Evolutionary conservation across 2,113 vertebrate genomes (phyloP).

Genomic region (Odocoileus virginianus): DNA sequence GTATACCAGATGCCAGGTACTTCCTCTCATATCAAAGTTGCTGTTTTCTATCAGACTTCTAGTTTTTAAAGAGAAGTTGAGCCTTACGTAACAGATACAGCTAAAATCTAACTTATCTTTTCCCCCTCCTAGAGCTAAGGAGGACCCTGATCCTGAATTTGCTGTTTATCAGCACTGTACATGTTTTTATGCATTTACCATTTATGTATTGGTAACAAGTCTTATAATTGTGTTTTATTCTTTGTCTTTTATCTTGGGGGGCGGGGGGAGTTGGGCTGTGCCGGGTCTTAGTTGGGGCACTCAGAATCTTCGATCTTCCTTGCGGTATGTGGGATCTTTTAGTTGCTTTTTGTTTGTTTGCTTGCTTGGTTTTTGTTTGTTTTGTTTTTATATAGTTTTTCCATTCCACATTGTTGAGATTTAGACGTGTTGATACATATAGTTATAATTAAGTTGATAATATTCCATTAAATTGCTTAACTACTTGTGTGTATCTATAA

Average conservation of each 20-base stretch:
- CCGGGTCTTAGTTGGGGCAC: neutral
- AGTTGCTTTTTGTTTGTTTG: neutral
- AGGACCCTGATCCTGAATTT: neutral
- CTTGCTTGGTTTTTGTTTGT: neutral
- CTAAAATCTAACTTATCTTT: neutral
- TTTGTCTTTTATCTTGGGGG: neutral
- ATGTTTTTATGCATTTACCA: neutral
- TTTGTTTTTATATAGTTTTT: conserved; percentile 17
- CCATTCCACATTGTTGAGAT: neutral
- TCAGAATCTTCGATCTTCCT: neutral
- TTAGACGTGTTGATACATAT: neutral
- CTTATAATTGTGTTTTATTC: neutral
- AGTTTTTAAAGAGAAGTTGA: neutral
- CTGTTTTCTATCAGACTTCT: neutral
- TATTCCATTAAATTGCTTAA: neutral
- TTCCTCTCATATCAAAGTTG: neutral
- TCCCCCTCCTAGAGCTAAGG: neutral
- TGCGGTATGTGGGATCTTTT: neutral
- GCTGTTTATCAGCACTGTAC: neutral
- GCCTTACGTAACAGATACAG: neutral
- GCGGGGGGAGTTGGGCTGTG: neutral
- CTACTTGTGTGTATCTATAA: neutral
- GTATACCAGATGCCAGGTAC: neutral
- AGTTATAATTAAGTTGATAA: neutral
- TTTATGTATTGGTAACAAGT: neutral